Conservation (phyloP, 2,113 vertebrate species). For the Semicossyphus pulcher region DNA sequence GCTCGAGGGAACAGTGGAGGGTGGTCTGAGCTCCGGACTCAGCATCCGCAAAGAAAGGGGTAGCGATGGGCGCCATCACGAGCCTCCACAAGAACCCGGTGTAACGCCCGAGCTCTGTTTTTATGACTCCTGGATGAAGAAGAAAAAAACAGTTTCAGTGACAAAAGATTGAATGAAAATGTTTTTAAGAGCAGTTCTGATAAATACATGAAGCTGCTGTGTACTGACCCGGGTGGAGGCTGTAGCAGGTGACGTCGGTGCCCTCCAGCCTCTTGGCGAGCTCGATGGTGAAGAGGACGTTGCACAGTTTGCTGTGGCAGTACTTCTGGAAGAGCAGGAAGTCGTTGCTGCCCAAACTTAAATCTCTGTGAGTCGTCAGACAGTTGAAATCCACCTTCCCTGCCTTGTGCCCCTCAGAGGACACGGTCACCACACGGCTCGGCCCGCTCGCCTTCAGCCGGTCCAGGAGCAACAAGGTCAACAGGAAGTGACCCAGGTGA, state of each 20-base stretch:
- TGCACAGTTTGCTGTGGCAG: slow-evolving; percentile 86
- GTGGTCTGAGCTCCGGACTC: slow-evolving; percentile 62
- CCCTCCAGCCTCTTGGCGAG: slow-evolving; percentile 83
- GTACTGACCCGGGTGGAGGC: slow-evolving; percentile 66
- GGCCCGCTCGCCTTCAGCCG: slow-evolving; percentile 80
- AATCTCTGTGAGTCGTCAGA: slow-evolving; percentile 67
- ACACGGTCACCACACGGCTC: slow-evolving; percentile 86
- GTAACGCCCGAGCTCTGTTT: slow-evolving; percentile 31
- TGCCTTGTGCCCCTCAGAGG: slow-evolving; percentile 84
- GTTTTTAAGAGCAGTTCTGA: too few species aligned
- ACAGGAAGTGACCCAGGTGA: slow-evolving; percentile 84
- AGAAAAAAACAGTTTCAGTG: not conserved
- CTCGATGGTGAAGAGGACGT: slow-evolving; percentile 74
- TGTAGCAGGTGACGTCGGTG: slow-evolving; percentile 85
- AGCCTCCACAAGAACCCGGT: not conserved
- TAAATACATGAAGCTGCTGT: too few species aligned
- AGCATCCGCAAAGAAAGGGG: slow-evolving; percentile 29
- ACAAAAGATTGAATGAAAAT: too few species aligned
- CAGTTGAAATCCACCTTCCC: slow-evolving; percentile 77
- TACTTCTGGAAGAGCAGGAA: slow-evolving; percentile 75
- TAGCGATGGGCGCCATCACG: rapidly evolving
- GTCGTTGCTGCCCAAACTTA: slow-evolving; percentile 28
- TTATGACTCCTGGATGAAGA: slow-evolving; percentile 40
- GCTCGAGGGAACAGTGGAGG: slow-evolving; percentile 62
- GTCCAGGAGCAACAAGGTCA: slow-evolving; percentile 87